phyloP scores from a whole-genome alignment of 1,140 invertebrate genomes.

The Mercenaria mercenaria region DNA sequence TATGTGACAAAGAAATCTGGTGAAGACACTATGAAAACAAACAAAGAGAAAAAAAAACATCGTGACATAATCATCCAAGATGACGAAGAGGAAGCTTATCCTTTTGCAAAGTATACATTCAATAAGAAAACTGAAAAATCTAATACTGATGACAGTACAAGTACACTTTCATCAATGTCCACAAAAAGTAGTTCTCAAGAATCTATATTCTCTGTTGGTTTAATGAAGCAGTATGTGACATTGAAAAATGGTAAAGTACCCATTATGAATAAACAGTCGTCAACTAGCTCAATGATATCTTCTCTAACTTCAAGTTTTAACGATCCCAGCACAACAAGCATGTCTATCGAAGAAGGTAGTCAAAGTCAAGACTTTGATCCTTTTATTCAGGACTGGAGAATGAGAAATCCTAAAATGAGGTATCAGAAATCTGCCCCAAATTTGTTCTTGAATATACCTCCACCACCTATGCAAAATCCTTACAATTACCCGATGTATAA shows the following conservation, averaged over 20 bases:
- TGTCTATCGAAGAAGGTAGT: neutral
- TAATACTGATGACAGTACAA: neutral
- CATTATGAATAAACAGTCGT: neutral
- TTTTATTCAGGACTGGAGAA: neutral
- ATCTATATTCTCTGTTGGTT: constrained; percentile 41
- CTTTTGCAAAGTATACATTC: constrained; percentile 75
- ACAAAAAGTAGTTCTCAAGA: constrained; percentile 17
- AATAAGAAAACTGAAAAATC: constrained; percentile 72
- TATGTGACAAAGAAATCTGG: neutral
- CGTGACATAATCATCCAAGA: constrained; percentile 67
- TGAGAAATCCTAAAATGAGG: neutral
- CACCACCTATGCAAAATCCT: neutral
- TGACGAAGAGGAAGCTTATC: constrained; percentile 72
- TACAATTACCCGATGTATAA: constrained; percentile 28
- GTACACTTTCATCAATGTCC: constrained; percentile 22
- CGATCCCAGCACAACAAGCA: neutral
- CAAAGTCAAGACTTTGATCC: neutral
- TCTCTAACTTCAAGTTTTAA: constrained; percentile 38
- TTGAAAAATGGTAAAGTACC: constrained; percentile 29
- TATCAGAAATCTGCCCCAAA: constrained; percentile 12
- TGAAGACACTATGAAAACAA: constrained; percentile 13
- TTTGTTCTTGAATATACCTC: constrained; percentile 3
- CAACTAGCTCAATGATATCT: constrained; percentile 42
- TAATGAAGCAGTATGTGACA: constrained; percentile 45
- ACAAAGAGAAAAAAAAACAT: constrained; percentile 46